Percentiles rank a stretch among this genome's conserved stretches.
Conservation (phyloP, 2,888 invertebrate species). For the Dryobotodes eremita region DNA sequence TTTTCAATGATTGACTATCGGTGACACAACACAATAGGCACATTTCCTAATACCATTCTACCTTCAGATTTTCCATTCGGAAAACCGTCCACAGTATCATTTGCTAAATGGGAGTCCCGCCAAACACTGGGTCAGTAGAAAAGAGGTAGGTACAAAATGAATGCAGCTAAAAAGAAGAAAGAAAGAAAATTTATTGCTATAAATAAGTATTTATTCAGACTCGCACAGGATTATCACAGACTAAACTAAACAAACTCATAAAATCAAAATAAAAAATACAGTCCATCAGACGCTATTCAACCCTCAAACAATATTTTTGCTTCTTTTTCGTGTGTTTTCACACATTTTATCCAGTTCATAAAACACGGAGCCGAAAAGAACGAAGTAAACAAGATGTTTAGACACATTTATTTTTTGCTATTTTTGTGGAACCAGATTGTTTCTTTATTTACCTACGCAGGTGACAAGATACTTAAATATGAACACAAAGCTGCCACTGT, state of each 20-base stretch:
- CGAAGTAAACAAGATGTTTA: neutral
- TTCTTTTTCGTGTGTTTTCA: conserved; percentile 12
- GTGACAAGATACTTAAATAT: conserved; percentile 1
- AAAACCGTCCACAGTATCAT: neutral
- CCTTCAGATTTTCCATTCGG: neutral
- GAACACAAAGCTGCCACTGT: conserved; percentile 1
- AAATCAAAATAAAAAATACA: too few relatives aligned
- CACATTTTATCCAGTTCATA: conserved; percentile 18
- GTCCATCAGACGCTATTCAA: neutral
- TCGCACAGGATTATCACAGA: too few relatives aligned
- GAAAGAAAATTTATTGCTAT: too few relatives aligned
- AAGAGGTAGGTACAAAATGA: neutral
- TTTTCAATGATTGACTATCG: neutral
- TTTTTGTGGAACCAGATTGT: neutral
- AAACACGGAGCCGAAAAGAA: conserved; percentile 6
- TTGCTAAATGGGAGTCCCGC: neutral
- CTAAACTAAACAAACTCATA: too few relatives aligned
- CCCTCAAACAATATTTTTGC: neutral
- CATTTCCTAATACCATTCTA: neutral
- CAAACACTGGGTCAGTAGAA: neutral
- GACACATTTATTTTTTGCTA: neutral
- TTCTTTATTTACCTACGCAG: conserved; percentile 16
- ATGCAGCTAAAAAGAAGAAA: too few relatives aligned
- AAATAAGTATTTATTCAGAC: too few relatives aligned
- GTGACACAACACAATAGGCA: neutral